Evolutionary conservation across 2,888 invertebrate genomes (phyloP).

Genomic region (Eudasyphora cyanicolor): DNA sequence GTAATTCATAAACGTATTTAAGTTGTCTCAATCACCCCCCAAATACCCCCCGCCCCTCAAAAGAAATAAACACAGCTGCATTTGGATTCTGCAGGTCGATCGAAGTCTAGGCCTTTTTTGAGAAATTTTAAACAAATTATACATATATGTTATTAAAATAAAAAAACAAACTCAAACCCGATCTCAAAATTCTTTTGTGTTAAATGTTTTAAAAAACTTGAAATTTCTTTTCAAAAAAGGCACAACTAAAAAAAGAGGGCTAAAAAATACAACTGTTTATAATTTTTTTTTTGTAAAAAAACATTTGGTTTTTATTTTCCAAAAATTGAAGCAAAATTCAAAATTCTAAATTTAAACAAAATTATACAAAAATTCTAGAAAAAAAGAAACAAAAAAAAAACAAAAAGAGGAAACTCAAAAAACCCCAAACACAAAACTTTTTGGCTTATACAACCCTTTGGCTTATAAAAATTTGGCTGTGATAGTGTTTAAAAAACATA

Average conservation of each 20-base stretch:
- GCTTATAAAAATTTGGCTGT: slow-evolving; percentile 80
- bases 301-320: slow-evolving; percentile 21
- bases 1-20: not conserved
- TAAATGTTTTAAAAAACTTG: slow-evolving; percentile 25
- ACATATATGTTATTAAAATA: slow-evolving; percentile 2
- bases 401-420: slow-evolving; percentile 62
- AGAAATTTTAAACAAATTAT: slow-evolving; percentile 43
- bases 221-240: slow-evolving; percentile 45
- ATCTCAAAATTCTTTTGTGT: slow-evolving; percentile 59
- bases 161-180: slow-evolving; percentile 40
- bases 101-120: not conserved
- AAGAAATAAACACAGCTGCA: slow-evolving; percentile 41
- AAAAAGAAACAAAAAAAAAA: slow-evolving; percentile 64
- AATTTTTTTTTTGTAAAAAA: slow-evolving; percentile 36
- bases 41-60: not conserved
- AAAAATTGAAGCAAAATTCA: slow-evolving; percentile 76
- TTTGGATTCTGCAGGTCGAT: slow-evolving; percentile 43
- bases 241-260: not conserved
- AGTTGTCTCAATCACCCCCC: not conserved
- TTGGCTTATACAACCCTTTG: slow-evolving; percentile 74
- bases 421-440: slow-evolving; percentile 66
- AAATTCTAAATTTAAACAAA: slow-evolving; percentile 77
- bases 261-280: slow-evolving; percentile 43
- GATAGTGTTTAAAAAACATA: slow-evolving; percentile 77
- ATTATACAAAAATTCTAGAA: slow-evolving; percentile 58